Evolutionary conservation across 2,113 vertebrate species (phyloP).

Genomic region (Microtus oregoni): DNA sequence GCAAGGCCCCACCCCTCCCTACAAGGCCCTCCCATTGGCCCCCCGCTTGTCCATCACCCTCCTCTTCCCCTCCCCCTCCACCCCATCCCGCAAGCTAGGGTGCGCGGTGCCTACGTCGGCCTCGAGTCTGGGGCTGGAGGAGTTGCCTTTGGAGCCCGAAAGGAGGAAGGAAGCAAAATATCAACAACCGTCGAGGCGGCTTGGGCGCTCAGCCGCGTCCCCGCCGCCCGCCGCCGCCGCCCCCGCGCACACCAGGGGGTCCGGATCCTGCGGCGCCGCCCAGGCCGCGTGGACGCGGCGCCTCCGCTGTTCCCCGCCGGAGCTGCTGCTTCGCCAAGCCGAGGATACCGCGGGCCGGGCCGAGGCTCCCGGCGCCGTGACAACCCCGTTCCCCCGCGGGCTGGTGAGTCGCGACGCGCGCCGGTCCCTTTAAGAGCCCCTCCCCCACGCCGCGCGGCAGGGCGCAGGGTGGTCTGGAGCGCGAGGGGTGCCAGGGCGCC

Average conservation of each 20-base stretch:
- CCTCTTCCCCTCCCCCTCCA: too few relatives aligned
- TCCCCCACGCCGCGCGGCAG: slow-evolving; percentile 72
- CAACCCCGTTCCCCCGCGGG: slow-evolving; percentile 52
- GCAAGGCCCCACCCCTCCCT: not conserved
- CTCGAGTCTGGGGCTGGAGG: slow-evolving; percentile 81
- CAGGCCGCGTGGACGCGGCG: slow-evolving; percentile 78
- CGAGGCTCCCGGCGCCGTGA: slow-evolving; percentile 56
- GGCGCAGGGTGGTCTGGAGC: slow-evolving; percentile 77
- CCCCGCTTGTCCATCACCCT: slow-evolving; percentile 60
- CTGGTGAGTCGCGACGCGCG: slow-evolving; percentile 74
- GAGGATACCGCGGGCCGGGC: slow-evolving; percentile 53
- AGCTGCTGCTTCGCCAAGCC: slow-evolving; percentile 61
- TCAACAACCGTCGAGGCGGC: slow-evolving; percentile 80
- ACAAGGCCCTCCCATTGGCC: slow-evolving; percentile 62
- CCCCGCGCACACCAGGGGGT: slow-evolving; percentile 73
- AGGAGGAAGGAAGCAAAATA: slow-evolving; percentile 85
- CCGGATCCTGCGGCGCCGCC: slow-evolving; percentile 78
- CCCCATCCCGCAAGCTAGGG: slow-evolving; percentile 78
- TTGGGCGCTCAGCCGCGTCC: slow-evolving; percentile 68
- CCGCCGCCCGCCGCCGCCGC: slow-evolving; percentile 39
- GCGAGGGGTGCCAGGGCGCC: slow-evolving; percentile 66
- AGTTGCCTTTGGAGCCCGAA: slow-evolving; percentile 84
- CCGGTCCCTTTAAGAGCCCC: slow-evolving; percentile 81
- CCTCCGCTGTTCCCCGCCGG: slow-evolving; percentile 59
- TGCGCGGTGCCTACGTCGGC: slow-evolving; percentile 83